Evolutionary conservation across 2,113 vertebrate species (phyloP), one percentile per base, ranked within the genome.

Genomic region (Aramus guarauna): DNA sequence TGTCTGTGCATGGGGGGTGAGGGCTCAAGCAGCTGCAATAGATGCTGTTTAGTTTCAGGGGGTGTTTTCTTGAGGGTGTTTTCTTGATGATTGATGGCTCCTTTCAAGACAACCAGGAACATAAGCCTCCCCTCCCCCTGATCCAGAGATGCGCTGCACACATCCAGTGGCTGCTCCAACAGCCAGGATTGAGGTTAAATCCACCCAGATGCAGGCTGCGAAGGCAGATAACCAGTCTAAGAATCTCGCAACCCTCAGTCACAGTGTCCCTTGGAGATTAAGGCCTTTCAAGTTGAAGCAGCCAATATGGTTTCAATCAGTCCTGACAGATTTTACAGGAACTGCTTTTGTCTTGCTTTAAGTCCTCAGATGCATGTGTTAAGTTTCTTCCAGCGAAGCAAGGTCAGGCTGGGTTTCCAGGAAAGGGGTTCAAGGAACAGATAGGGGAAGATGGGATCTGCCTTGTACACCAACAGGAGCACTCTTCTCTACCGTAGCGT

Each of bases 261-360:
- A 16, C 37, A 34, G 90, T 50, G 77, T 87, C 81, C 94, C 64
- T 93, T 2, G 0, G 64, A 85, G 77, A 77, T 84, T 81, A 86
- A 64, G 92, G 84, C 55, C 85, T 97, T 81, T 84, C 92, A 89
- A 92, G 80, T 43, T 12, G 34, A 58, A 90, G 68, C 23, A 11
- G 85, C 48, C 88, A 95, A 92, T 85, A 47, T 93, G 92, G 89
- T 95, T 95, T 91, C 4, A 4, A 93, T 95, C 92, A 96, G 73
- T 14, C 84, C 72, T 55, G 82, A 91, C 81, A 77, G 85, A 59
- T 89, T 64, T 92, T 69, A 90, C 69, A 91, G 80, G 62, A 74
- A 74, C 73, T 32, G 30, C 78, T 92, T 92, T 91, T 72, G 87
- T 90, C 90, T 76, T 75, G 73, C 82, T 80, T 52, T 80, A 87